Evolutionary conservation across 2,797 vertebrate species (phyloP), one percentile per base, ranked within the genome.

Genomic region (Todus mexicanus): DNA sequence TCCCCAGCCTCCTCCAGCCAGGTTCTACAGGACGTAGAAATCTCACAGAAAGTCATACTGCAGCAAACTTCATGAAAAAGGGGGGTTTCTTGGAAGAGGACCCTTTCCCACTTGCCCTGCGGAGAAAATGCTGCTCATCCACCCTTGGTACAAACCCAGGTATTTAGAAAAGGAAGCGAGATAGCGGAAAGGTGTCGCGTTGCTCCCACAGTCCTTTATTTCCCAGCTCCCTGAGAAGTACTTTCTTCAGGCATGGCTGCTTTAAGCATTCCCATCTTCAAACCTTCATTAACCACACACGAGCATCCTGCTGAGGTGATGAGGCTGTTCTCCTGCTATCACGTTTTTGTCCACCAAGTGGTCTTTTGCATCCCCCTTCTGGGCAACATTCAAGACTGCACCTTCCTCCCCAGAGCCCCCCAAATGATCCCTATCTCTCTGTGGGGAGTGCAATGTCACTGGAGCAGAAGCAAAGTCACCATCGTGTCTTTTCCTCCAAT

Each of bases 321-420:
- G 13, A 40, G 31, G 33, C 27, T 1, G 0, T 51, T 83, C n/a
- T n/a, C 42, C 47, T 71, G 61, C 37, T 9, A 1, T 37, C 9
- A 4, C 0, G 1, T 17, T 65, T 84, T 48, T 57, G 25, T 53
- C 31, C 35, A 73, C 2, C n/a, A 38, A 1, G 26, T 9, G 7
- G 26, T 68, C n/a, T 71, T 68, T 40, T 65, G 29, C 27, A 26
- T 64, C 42, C 54, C 33, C 29, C 12, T 64, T 27, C 25, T 11
- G n/a, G 43, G 64, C 8, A 75, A 4, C 0, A 2, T 7, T 33
- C 11, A 21, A 47, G 40, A 47, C 43, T 71, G 40, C 26, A 35
- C 15, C 16, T 79, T 82, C 21, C 33, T 79, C 9, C 7, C 40
- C 45, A 17, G 2, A 12, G 19, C 13, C 54, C 54, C 45, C 50